Evolutionary conservation across 2,888 invertebrate genomes (phyloP).

Genomic region (Byasa hedistus): DNA sequence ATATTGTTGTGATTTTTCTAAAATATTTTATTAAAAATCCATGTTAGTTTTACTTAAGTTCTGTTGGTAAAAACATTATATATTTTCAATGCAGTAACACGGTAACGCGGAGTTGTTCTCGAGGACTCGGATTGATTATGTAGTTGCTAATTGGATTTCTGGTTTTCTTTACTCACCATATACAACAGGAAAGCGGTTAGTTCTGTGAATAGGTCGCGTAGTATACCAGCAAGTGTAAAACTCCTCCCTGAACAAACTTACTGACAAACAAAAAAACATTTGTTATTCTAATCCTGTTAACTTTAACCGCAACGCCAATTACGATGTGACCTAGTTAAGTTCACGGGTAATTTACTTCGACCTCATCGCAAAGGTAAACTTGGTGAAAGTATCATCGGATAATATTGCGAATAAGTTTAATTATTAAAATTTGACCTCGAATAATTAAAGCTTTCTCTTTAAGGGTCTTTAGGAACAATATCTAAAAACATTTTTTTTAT

Average conservation of each 20-base stretch:
- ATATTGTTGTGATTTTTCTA: neutral
- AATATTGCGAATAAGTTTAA: constrained; percentile 2
- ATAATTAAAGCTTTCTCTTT: neutral
- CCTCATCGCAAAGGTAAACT: constrained; percentile 5
- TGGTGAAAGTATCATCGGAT: constrained; percentile 2
- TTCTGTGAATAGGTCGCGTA: neutral
- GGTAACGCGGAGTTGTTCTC: neutral
- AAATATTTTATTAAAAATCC: neutral
- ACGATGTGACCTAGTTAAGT: neutral
- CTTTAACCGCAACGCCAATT: neutral
- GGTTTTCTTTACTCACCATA: neutral
- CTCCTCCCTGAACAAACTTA: neutral
- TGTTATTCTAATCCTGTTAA: constrained; percentile 2
- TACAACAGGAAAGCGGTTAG: constrained; percentile 2
- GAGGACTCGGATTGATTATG: neutral
- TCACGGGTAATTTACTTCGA: constrained; percentile 11
- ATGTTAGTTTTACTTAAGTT: neutral
- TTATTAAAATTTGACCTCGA: constrained; percentile 6
- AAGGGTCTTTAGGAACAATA: neutral
- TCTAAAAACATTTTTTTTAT: neutral
- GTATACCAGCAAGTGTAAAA: neutral
- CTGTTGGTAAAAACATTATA: neutral
- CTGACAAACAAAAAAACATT: neutral
- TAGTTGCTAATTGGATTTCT: neutral
- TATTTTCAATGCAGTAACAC: neutral